Evolutionary conservation across 2,888 invertebrate species (phyloP).

Genomic region (Steinernema scapterisci): DNA sequence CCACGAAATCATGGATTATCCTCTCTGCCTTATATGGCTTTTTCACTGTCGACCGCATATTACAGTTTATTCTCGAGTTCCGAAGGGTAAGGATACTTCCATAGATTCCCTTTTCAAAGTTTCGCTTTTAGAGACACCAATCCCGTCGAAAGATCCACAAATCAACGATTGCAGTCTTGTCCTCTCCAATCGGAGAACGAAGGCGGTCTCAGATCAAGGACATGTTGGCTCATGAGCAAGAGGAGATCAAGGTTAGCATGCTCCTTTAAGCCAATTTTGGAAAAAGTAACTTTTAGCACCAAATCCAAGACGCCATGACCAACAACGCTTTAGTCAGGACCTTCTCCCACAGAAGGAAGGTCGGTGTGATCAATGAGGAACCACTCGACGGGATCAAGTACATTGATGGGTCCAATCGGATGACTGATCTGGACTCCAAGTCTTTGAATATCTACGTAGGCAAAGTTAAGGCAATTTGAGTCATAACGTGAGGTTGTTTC

Average conservation of each 20-base stretch:
- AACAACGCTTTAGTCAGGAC: constrained; percentile 60
- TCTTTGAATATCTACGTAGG: neutral
- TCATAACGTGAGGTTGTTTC: neutral
- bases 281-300: constrained; percentile 47
- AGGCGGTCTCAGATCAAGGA: neutral
- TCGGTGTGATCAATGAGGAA: constrained; percentile 46
- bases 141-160: neutral
- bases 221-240: constrained; percentile 19
- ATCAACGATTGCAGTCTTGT: neutral
- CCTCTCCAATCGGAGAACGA: constrained; percentile 9
- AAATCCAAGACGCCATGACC: constrained; percentile 57
- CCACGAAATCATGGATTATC: constrained; percentile 58
- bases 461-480: neutral
- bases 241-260: neutral
- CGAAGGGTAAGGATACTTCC: constrained; percentile 46
- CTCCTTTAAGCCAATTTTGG: neutral
- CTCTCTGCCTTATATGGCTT: constrained; percentile 59
- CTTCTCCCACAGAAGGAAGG: constrained; percentile 57
- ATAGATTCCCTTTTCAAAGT: neutral
- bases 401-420: constrained; percentile 29
- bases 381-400: constrained; percentile 56
- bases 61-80: constrained; percentile 60
- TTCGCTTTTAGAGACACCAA: constrained; percentile 1
- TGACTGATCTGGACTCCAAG: neutral
- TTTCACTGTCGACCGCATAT: constrained; percentile 60